Evolutionary conservation across 2,888 invertebrate genomes (phyloP).

Genomic region (Metopia argyrocephala): DNA sequence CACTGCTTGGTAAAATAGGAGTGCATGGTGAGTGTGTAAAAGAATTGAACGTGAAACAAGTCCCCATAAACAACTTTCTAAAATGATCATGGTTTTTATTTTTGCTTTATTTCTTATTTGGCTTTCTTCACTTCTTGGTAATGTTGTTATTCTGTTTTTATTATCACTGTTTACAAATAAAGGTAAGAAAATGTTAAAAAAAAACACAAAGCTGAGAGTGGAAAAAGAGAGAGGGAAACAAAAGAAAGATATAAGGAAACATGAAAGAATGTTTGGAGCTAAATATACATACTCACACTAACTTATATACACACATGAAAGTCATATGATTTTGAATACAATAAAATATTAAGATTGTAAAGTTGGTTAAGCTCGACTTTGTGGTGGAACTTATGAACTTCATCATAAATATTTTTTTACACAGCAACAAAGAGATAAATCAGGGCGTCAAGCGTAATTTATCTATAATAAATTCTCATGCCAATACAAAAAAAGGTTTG

Average conservation of each 20-base stretch:
- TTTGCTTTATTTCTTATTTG: slow-evolving; percentile 38
- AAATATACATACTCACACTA: slow-evolving; percentile 7
- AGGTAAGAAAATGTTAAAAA: background rate
- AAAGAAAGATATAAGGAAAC: slow-evolving; percentile 12
- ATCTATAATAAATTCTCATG: too few species aligned
- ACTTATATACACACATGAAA: background rate
- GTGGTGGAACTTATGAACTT: too few species aligned
- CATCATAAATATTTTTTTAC: too few species aligned
- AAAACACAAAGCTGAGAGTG: background rate
- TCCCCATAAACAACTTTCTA: slow-evolving; percentile 60
- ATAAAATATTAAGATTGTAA: too few species aligned
- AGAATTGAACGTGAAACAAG: slow-evolving; percentile 30
- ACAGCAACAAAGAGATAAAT: background rate
- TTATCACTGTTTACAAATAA: background rate
- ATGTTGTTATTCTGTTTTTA: background rate
- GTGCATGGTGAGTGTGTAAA: background rate
- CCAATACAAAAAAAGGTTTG: too few species aligned
- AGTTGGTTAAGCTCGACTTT: too few species aligned
- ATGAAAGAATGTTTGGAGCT: slow-evolving; percentile 47
- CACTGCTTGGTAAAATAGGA: too few species aligned
- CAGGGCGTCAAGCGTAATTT: too few species aligned
- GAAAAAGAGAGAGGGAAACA: background rate
- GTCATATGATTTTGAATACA: background rate
- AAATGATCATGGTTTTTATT: slow-evolving; percentile 38
- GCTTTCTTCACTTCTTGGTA: slow-evolving; percentile 8